Conservation (phyloP, 2,888 invertebrate species). For the Drosophila subsilvestris region DNA sequence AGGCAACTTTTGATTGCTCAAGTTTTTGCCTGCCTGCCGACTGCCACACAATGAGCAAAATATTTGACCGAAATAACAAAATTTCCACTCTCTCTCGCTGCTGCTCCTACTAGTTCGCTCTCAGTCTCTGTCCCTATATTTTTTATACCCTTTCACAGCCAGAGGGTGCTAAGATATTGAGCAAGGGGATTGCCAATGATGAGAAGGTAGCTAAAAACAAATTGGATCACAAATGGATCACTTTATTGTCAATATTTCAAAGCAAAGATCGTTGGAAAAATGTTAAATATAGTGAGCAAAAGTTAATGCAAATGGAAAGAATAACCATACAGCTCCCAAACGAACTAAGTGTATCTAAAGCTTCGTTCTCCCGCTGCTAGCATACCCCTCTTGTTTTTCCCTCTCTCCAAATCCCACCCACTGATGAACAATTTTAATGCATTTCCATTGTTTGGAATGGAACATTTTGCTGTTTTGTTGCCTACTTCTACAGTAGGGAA, state of each 20-base stretch:
- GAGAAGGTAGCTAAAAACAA: too few relatives aligned
- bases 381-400: not conserved
- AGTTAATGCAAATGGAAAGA: too few relatives aligned
- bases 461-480: conserved; percentile 30
- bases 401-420: not conserved
- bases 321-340: too few relatives aligned
- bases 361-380: not conserved
- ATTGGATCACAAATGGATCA: too few relatives aligned
- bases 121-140: not conserved
- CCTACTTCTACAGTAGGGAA: conserved; percentile 3
- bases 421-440: conserved; percentile 68
- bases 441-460: conserved; percentile 59
- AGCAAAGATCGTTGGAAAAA: too few relatives aligned
- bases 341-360: not conserved
- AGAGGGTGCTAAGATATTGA: not conserved
- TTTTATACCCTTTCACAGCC: not conserved
- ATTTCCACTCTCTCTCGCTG: not conserved
- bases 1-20: conserved; percentile 75
- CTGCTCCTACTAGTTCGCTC: too few relatives aligned
- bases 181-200: not conserved
- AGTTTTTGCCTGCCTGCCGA: conserved; percentile 43
- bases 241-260: too few relatives aligned
- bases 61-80: conserved; percentile 61
- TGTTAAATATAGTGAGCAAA: too few relatives aligned
- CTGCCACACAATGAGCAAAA: conserved; percentile 27